Base-by-base conservation (phyloP, 30 jellyfish, hydroid and myxozoan species). In the Clytia hemisphaerica region DNA sequence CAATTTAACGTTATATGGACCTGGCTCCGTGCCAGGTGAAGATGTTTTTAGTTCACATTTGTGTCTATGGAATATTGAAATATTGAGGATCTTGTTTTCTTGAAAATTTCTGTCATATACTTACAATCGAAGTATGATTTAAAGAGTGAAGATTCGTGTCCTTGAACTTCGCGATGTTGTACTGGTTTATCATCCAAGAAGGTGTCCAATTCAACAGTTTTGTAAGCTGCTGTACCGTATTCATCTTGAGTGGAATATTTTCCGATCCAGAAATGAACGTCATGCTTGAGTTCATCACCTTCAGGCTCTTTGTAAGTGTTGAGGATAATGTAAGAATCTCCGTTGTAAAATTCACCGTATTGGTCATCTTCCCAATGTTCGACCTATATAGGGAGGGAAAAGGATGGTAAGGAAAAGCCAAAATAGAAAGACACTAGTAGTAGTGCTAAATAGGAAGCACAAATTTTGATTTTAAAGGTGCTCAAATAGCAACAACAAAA, bases 221-320 rank as follows among this genome's bases (percentile, higher is more conserved):
- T 91, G 84, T 91, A 91, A 6, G 99, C 99, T 6, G 99, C 99
- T 0, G 99, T 91, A 24, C 95, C 99, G 77, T 91, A 91, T 59
- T 91, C 99, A 83, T 91, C 99, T 68, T 91, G 99, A 3, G 93
- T 37, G 54, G 99, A 91, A 32, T 80, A 71, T 61, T 76, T 73
- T 49, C 99, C 99, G 72, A 91, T 91, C 99, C 99, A 91, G 50
- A 91, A 91, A 73, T 91, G 99, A 15, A 91, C 88, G 77, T 91
- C 99, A 73, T 82, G 82, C 22, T 76, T 61, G 25, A 91, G 83
- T 57, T 76, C 99, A 0, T 72, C 70, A 0, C 61, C 79, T 35
- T 64, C 95, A 47, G 61, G 61, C 30, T 91, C 82, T 73, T 91
- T 82, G 90, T 91, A 91, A 45, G 99, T 91, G 80, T 91, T 82